Conservation (phyloP, 2,888 invertebrate genomes). For the Amiota communis region DNA sequence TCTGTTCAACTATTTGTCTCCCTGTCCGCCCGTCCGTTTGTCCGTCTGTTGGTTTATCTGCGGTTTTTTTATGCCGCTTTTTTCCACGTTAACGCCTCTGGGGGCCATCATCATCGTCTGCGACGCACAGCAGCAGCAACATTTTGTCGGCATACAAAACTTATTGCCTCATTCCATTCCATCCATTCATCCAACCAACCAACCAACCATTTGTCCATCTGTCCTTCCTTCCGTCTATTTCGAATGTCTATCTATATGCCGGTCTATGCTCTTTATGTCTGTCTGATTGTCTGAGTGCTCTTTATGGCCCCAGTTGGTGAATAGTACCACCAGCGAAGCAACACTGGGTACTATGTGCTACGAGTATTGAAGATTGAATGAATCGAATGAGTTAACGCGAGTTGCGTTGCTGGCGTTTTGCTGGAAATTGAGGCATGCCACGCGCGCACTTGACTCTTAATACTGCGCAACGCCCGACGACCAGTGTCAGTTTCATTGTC, state of each 20-base stretch:
- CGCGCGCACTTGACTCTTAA: conserved; percentile 1
- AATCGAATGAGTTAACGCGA: conserved; percentile 17
- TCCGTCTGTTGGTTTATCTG: conserved; percentile 19
- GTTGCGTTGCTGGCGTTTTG: conserved; percentile 7
- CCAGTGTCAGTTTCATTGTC: no score
- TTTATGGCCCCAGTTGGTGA: conserved; percentile 21
- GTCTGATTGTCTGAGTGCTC: background rate
- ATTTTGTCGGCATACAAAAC: conserved; percentile 2
- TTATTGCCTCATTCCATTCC: no score
- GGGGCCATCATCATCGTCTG: conserved; percentile 16
- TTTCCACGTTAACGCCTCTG: conserved; percentile 36
- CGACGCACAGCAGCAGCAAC: background rate
- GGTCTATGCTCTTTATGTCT: background rate
- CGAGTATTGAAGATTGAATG: conserved; percentile 7
- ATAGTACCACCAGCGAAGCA: conserved; percentile 10
- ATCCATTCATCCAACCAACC: no score
- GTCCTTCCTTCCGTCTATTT: no score
- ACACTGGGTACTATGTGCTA: background rate
- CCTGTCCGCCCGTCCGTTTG: conserved; percentile 6
- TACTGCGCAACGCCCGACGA: no score
- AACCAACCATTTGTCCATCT: background rate
- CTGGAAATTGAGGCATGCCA: conserved; percentile 12
- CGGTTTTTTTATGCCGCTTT: conserved; percentile 10
- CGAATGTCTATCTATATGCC: background rate
- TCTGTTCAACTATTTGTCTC: background rate